Evolutionary conservation across 2,113 vertebrate genomes (phyloP), one percentile per base, ranked within the genome.

Genomic region (Cromileptes altivelis): DNA sequence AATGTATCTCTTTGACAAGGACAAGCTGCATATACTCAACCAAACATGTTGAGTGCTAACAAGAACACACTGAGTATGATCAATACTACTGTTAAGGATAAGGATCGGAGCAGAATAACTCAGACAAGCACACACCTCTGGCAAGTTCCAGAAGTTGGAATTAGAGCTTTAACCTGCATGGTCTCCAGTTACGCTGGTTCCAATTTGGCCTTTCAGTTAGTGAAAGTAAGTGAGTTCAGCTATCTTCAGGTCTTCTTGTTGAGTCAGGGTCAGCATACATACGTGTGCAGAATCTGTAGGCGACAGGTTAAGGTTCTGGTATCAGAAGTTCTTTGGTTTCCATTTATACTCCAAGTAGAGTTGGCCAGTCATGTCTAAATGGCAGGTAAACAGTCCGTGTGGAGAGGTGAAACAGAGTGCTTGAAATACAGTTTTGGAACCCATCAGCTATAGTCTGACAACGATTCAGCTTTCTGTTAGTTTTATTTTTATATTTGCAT

Each of bases 1-100:
- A 71, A 71, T 71, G 55, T 15, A 53, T 42, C 52, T 25, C 21
- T 57, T 52, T 42, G 27, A n/a, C 37, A 40, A 72, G 17, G 17
- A 57, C 21, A 60, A 15, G 70, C 17, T 47, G 69, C 27, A 25
- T 45, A 45, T 25, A 40, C 40, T 45, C 42, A 25, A 21, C 7
- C 42, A 33, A 61, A 45, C 7, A 3, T 50, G 6, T 49, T 49
- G 71, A 70, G 50, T 55, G 67, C 67, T 19, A 70, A 70, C 30
- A 56, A 70, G 27, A 61, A 60, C 45, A 61, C 70, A 60, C 6
- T 61, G 56, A 49, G 70, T 56, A 52, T 37, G 37, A 25, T 57
- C 45, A 50, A 37, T 60, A 6, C 45, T 17, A 19, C 55, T 72
- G 55, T 40, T 40, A 58, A 60, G 40, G 17, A 60, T 6, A 17